Conservation (phyloP, 2,797 vertebrate genomes). For the Alexandromys oeconomus region DNA sequence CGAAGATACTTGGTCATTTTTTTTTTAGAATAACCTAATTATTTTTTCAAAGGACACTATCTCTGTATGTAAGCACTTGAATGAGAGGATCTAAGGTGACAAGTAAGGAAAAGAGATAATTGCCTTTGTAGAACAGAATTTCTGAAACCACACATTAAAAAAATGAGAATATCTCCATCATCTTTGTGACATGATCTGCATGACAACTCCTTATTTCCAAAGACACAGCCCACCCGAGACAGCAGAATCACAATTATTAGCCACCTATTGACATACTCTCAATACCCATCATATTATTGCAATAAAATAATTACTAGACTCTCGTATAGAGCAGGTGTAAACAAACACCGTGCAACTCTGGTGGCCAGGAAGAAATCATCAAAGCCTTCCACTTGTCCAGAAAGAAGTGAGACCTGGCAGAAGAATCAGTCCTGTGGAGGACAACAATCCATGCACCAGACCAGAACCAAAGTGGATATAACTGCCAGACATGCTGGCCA, state of each 20-base stretch:
- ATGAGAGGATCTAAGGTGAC: background rate
- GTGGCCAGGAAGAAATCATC: background rate
- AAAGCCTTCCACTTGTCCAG: background rate
- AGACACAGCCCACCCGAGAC: background rate
- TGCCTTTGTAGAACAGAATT: background rate
- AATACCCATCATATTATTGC: background rate
- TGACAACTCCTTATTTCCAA: background rate
- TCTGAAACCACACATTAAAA: background rate
- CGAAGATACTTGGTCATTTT: background rate
- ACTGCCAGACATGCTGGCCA: background rate
- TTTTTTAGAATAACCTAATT: constrained; percentile 35
- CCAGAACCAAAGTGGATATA: background rate
- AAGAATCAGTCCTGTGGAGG: background rate
- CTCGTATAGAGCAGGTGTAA: background rate
- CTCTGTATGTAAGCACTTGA: background rate
- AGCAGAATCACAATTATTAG: background rate
- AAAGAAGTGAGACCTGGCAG: background rate
- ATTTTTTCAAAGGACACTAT: background rate
- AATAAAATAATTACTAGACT: background rate
- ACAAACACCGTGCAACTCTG: background rate
- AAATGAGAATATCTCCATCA: background rate
- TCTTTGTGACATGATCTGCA: background rate
- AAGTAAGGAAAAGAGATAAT: constrained; percentile 32
- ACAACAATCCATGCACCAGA: rapidly evolving
- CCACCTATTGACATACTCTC: background rate